Conservation (phyloP, 2,888 invertebrate species). For the Mesorhabditis spiculigera region DNA sequence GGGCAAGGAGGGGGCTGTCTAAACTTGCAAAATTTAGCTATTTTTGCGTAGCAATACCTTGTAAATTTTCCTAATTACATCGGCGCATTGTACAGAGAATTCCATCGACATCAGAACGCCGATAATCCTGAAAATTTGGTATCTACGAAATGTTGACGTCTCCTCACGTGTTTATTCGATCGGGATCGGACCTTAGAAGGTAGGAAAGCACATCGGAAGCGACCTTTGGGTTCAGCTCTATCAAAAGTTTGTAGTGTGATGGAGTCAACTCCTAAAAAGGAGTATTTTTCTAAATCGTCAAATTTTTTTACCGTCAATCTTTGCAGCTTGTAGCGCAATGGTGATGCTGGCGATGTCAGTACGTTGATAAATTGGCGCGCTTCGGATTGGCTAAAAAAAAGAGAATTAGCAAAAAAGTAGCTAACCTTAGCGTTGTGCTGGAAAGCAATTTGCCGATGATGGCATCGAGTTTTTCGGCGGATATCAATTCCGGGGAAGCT, state of each 20-base stretch:
- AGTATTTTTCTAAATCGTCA: too few relatives aligned
- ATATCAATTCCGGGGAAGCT: too few relatives aligned
- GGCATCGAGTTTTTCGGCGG: too few relatives aligned
- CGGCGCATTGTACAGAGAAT: not conserved
- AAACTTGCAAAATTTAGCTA: not conserved
- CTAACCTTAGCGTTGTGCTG: too few relatives aligned
- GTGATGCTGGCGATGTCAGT: too few relatives aligned
- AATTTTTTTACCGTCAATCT: too few relatives aligned
- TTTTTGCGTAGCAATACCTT: not conserved
- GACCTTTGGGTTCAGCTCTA: not conserved
- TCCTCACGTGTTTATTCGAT: not conserved
- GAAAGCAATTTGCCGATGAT: too few relatives aligned
- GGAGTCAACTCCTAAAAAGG: too few relatives aligned
- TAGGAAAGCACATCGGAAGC: not conserved
- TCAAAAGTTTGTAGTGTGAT: not conserved
- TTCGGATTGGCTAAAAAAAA: too few relatives aligned
- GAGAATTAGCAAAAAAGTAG: too few relatives aligned
- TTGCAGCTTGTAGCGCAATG: too few relatives aligned
- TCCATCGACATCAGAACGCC: slow-evolving; percentile 5
- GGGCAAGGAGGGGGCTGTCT: not conserved
- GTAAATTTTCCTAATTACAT: slow-evolving; percentile 3
- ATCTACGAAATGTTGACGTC: not conserved
- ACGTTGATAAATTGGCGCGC: too few relatives aligned
- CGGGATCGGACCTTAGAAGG: not conserved
- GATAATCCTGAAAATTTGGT: not conserved